These are phyloP conservation scores for Nymphicus hollandicus DNA, from an alignment of 2,113 vertebrate genomes.

Conservation along the genomic window DNA sequence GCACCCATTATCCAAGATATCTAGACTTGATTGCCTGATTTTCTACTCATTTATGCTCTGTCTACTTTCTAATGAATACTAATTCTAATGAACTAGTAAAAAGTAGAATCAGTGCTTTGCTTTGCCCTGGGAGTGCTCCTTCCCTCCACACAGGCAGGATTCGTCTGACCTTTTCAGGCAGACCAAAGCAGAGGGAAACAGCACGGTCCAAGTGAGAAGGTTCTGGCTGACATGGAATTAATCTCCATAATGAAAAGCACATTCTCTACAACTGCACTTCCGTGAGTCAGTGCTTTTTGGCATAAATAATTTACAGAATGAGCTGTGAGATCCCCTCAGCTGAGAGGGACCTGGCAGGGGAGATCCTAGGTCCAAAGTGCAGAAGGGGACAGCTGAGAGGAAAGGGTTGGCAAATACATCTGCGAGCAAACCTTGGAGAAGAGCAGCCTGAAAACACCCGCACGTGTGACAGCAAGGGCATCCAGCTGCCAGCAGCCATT, in stretches of 20 bases:
- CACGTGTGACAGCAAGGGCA: rapidly evolving
- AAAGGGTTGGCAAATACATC: neutral
- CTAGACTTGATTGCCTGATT: neutral
- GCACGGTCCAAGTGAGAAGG: rapidly evolving
- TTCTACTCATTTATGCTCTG: neutral
- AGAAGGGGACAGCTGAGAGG: neutral
- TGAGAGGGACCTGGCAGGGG: neutral
- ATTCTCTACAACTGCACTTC: neutral
- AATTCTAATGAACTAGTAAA: neutral
- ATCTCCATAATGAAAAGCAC: neutral
- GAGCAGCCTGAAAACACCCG: neutral
- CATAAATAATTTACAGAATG: neutral
- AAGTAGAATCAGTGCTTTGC: neutral
- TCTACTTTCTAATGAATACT: neutral
- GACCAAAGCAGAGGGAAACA: neutral
- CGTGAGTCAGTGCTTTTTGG: neutral
- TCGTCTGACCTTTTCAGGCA: rapidly evolving
- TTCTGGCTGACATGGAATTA: neutral
- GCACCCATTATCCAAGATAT: neutral
- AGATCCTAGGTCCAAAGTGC: neutral
- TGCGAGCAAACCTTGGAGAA: neutral
- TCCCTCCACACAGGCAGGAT: neutral
- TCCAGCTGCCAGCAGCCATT: neutral
- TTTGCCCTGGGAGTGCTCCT: neutral
- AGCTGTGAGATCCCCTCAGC: neutral